A percentile compares a stretch with the other conserved stretches of the same genome.
phyloP scores from a whole-genome alignment of 2,888 invertebrate species.

The Papilio elwesi region DNA sequence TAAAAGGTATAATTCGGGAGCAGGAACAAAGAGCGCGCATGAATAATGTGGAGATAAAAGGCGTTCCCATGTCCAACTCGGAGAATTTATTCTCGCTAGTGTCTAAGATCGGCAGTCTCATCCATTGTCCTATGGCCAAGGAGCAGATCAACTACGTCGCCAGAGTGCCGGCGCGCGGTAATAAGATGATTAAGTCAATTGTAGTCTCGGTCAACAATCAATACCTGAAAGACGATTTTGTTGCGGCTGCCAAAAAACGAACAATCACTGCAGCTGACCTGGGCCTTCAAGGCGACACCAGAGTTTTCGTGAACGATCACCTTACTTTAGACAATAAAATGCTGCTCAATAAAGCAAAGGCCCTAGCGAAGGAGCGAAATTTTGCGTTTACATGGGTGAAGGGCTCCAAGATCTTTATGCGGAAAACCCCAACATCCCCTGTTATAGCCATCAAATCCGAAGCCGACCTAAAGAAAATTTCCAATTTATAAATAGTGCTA shows the following conservation, averaged over 20 bases:
- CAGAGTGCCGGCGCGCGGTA: slow-evolving; percentile 14
- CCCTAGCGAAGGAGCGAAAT: slow-evolving; percentile 39
- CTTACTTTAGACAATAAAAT: slow-evolving; percentile 45
- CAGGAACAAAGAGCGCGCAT: slow-evolving; percentile 36
- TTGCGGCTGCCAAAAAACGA: too few relatives aligned
- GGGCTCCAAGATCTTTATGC: too few relatives aligned
- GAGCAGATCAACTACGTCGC: too few relatives aligned
- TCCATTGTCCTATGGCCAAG: too few relatives aligned
- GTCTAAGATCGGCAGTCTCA: too few relatives aligned
- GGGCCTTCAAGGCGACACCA: slow-evolving; percentile 38
- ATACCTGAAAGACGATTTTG: slow-evolving; percentile 43
- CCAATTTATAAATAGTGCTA: not conserved
- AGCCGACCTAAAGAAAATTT: slow-evolving; percentile 22
- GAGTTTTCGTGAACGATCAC: slow-evolving; percentile 45
- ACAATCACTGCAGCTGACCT: slow-evolving; percentile 30
- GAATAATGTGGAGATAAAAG: slow-evolving; percentile 42
- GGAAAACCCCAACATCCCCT: slow-evolving; percentile 2
- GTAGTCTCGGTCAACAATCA: slow-evolving; percentile 42
- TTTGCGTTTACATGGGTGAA: too few relatives aligned
- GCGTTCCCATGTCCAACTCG: too few relatives aligned
- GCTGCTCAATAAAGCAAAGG: slow-evolving; percentile 44
- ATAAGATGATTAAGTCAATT: slow-evolving; percentile 33
- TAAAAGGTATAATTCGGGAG: slow-evolving; percentile 8
- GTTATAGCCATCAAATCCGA: slow-evolving; percentile 28
- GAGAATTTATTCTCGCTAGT: too few relatives aligned